Conservation (phyloP, 2,797 vertebrate species). For the Microctenopoma lineatum region DNA sequence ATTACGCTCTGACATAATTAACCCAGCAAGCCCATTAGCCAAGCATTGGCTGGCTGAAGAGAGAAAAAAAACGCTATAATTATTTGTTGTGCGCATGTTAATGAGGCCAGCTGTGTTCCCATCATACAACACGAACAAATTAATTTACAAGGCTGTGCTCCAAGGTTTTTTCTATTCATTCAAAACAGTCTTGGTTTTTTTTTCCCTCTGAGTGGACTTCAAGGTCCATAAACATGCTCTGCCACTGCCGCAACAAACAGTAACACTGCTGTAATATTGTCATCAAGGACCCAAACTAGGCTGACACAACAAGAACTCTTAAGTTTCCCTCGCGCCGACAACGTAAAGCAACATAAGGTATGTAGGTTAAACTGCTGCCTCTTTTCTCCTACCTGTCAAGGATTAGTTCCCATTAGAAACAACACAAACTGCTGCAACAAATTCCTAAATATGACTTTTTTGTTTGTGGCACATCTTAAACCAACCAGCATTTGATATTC, state of each 20-base stretch:
- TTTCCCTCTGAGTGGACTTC: slow-evolving; percentile 79
- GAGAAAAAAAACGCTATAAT: slow-evolving; percentile 93
- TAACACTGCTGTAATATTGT: slow-evolving; percentile 75
- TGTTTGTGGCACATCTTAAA: slow-evolving; percentile 60
- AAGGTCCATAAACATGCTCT: slow-evolving; percentile 80
- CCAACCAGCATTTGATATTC: slow-evolving; percentile 75
- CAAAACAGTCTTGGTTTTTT: slow-evolving; percentile 77
- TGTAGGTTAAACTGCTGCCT: slow-evolving; percentile 32
- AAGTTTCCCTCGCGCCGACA: slow-evolving; percentile 63
- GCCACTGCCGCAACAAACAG: slow-evolving; percentile 78
- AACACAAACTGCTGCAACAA: slow-evolving; percentile 46
- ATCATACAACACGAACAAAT: slow-evolving; percentile 99
- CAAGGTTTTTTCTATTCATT: slow-evolving; percentile 84
- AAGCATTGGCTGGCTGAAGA: slow-evolving; percentile 90
- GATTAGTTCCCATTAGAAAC: slow-evolving; percentile 53
- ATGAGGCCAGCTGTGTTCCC: slow-evolving; percentile 99
- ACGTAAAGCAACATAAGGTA: slow-evolving; percentile 35
- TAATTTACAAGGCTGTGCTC: slow-evolving; percentile 98
- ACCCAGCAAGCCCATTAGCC: slow-evolving; percentile 99
- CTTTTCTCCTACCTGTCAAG: slow-evolving; percentile 47
- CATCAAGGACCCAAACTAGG: slow-evolving; percentile 71
- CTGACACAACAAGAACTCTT: slow-evolving; percentile 59
- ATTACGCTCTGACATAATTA: slow-evolving; percentile 99
- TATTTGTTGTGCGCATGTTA: slow-evolving; percentile 99
- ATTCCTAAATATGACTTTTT: slow-evolving; percentile 56